Percentiles rank a stretch among this genome's conserved stretches.
Evolutionary conservation across 64 coral and sea anemone species (phyloP).

Genomic region (Catalaphyllia jardinei): DNA sequence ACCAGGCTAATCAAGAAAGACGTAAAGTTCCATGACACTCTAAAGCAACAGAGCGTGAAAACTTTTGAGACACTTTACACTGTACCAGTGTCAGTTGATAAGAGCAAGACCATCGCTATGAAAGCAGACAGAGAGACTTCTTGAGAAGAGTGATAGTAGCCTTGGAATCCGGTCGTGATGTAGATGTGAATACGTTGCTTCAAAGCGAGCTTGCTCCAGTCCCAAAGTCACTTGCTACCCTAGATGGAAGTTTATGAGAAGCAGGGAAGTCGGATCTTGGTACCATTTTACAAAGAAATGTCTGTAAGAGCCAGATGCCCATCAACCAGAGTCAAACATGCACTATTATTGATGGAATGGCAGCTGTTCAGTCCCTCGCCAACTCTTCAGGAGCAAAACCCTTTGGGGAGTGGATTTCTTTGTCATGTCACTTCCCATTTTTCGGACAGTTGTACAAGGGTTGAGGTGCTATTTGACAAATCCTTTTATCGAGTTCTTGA

Average conservation of each 20-base stretch:
- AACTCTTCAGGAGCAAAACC: no score
- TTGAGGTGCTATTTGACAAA: no score
- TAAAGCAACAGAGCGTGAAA: slow-evolving; percentile 46
- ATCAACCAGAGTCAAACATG: background rate
- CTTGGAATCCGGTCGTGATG: slow-evolving; percentile 31
- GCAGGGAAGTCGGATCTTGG: slow-evolving; percentile 43
- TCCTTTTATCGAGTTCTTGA: no score
- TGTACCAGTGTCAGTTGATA: no score
- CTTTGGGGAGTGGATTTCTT: no score
- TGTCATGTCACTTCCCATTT: no score
- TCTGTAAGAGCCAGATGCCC: slow-evolving; percentile 14
- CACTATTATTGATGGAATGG: no score
- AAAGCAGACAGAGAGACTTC: slow-evolving; percentile 39
- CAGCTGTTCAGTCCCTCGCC: no score
- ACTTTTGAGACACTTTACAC: no score
- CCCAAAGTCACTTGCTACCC: slow-evolving; percentile 39
- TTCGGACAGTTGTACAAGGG: no score
- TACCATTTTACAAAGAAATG: no score
- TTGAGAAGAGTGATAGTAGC: slow-evolving; percentile 48
- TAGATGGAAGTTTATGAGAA: slow-evolving; percentile 37
- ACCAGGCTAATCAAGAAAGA: slow-evolving; percentile 46
- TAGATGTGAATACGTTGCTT: slow-evolving; percentile 34
- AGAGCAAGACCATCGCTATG: no score
- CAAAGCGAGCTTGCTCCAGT: slow-evolving; percentile 37
- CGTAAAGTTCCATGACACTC: slow-evolving; percentile 59